Evolutionary conservation across 2,888 invertebrate species (phyloP).

Genomic region (Eristalis intricaria): DNA sequence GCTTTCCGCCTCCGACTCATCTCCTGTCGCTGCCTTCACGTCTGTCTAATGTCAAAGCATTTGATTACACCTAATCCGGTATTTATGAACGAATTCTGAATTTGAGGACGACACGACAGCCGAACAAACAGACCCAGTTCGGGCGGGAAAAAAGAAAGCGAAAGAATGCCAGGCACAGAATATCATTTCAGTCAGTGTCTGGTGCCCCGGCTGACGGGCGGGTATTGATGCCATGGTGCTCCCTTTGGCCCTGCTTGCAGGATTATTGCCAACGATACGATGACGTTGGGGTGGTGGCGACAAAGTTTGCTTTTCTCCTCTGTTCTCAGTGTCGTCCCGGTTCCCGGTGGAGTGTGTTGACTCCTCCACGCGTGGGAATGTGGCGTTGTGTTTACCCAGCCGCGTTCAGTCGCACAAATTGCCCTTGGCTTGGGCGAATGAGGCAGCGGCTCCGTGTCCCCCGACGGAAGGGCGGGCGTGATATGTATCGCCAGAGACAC

Average conservation of each 20-base stretch:
- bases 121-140: conserved; percentile 45
- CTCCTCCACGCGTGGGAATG: conserved; percentile 23
- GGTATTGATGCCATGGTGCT: conserved; percentile 7
- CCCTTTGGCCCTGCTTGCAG: conserved; percentile 39
- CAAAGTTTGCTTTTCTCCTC: conserved; percentile 10
- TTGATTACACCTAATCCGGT: conserved; percentile 69
- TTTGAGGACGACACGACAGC: conserved; percentile 57
- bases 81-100: conserved; percentile 68
- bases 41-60: conserved; percentile 42
- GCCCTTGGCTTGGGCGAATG: conserved; percentile 48
- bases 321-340: background rate
- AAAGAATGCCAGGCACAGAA: background rate
- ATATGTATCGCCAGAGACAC: background rate
- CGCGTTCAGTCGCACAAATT: conserved; percentile 55
- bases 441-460: background rate
- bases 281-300: background rate
- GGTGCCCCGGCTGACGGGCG: conserved; percentile 16
- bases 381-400: conserved; percentile 54
- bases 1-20: conserved; percentile 2
- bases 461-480: background rate
- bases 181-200: conserved; percentile 17
- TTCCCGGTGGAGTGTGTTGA: background rate
- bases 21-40: conserved; percentile 17
- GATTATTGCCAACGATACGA: conserved; percentile 48
- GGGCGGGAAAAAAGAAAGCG: background rate